Evolutionary conservation across 2,888 invertebrate species (phyloP), one percentile per base, ranked within the genome.

Genomic region (Tinea trinotella): DNA sequence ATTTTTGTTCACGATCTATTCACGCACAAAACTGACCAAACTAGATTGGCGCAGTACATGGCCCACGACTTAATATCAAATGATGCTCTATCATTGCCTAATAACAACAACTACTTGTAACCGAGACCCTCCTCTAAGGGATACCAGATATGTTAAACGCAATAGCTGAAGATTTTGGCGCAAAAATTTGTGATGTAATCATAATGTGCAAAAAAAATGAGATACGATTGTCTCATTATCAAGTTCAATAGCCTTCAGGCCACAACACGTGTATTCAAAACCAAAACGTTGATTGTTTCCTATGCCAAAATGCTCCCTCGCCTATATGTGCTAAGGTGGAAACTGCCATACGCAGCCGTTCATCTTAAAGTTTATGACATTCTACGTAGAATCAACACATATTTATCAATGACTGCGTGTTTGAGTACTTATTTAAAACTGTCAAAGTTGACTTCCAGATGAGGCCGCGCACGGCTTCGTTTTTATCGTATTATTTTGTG

Each of bases 201-300:
- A 66, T 61, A 58, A 65, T 61, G 64, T 65, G 70, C 66, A 76
- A 79, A 81, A 72, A 76, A 72, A 65, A 60, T 62, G 65, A 76
- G 71, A 80, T 76, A 81, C 76, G 73, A 67, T 69, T 70, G 76
- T 76, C 75, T 76, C 76, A 80, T 80, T 82, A 84, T 83, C 82
- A 84, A 83, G 85, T 85, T 85, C 84, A 84, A 84, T 78, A 85
- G 84, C 84, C 85, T 65, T 79, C 62, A 70, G 70, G 64, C 66
- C 72, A 65, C 76, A 84, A 69, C 84, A 83, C 85, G 85, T 85
- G 84, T 83, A 84, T 83, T 84, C 83, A 82, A 84, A 84, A 80
- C 64, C 68, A 67, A 63, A 63, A 65, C 67, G 64, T 64, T 67
- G 60, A 60, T 55, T 57, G 56, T 59, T 59, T 63, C 69, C 61